Conservation (phyloP, 2,797 vertebrate species). For the Enteromius radiatus region DNA sequence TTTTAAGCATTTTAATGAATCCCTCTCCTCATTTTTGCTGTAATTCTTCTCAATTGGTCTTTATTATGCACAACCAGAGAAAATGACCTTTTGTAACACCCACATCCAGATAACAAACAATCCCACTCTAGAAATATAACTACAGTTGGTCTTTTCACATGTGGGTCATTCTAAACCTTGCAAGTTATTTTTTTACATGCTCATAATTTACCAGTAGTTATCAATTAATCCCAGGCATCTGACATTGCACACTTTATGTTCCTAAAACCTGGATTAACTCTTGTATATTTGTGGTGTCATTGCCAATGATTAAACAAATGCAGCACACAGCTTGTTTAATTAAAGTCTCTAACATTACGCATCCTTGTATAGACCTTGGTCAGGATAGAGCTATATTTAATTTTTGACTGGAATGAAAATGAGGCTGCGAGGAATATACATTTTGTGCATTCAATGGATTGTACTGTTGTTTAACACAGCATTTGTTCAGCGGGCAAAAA, state of each 20-base stretch:
- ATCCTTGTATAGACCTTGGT: background rate
- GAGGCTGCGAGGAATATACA: background rate
- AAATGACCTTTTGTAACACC: background rate
- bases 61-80: background rate
- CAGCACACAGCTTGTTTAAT: background rate
- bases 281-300: background rate
- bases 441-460: background rate
- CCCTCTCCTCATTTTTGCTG: background rate
- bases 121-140: background rate
- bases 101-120: background rate
- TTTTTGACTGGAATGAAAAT: background rate
- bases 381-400: background rate
- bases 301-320: background rate
- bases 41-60: background rate
- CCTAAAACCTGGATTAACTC: background rate
- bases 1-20: background rate
- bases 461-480: background rate
- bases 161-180: background rate
- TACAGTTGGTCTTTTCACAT: background rate
- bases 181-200: background rate
- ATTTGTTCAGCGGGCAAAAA: background rate
- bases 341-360: background rate
- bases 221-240: background rate
- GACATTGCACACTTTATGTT: background rate
- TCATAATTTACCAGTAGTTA: background rate